These are phyloP conservation scores for Tinamus guttatus DNA, from an alignment of 2,113 vertebrate species.

Conservation along the genomic window DNA sequence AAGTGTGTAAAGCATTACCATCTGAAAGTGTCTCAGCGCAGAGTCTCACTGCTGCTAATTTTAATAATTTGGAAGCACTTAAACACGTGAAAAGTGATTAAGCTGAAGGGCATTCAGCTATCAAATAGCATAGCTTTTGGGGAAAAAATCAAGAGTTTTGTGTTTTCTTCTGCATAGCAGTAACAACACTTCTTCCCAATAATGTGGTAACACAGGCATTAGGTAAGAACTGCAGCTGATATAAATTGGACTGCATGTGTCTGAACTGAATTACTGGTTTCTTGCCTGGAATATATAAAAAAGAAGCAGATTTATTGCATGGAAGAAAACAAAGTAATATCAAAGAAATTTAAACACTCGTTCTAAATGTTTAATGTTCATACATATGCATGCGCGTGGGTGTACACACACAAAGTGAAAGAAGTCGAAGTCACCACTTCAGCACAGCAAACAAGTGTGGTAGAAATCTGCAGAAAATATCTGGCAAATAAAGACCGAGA, in stretches of 20 bases:
- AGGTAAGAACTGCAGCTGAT: neutral
- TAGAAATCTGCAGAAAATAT: too few relatives aligned
- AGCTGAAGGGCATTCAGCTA: neutral
- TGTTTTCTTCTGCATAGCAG: neutral
- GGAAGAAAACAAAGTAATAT: neutral
- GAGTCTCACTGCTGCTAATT: neutral
- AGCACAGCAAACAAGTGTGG: neutral
- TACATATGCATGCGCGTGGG: neutral
- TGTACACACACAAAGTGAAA: neutral
- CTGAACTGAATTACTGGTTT: neutral
- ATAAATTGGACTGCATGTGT: neutral
- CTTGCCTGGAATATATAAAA: neutral
- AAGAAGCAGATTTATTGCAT: neutral
- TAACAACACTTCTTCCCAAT: neutral
- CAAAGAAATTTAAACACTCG: neutral
- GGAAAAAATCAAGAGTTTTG: neutral
- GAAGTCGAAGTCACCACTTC: neutral
- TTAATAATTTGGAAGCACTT: neutral
- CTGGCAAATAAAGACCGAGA: too few relatives aligned
- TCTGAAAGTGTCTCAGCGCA: neutral
- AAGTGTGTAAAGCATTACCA: neutral
- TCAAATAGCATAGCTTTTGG: neutral
- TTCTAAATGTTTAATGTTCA: neutral
- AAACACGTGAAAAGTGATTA: neutral
- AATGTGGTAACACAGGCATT: neutral